Conservation (phyloP, 2,113 vertebrate species). For the Myotis brandtii region DNA sequence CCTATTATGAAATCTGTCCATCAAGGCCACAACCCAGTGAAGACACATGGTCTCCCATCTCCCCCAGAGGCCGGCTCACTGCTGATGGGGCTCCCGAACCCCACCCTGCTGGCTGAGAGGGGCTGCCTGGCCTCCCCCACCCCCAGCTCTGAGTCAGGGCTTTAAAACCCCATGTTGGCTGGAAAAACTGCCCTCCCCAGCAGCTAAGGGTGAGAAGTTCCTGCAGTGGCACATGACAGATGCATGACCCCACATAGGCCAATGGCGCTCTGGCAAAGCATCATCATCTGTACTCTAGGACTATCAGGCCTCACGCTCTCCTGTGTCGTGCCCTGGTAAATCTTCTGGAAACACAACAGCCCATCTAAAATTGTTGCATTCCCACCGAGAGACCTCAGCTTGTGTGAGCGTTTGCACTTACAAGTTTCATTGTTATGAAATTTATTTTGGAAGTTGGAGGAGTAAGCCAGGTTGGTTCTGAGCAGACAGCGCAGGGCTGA, state of each 20-base stretch:
- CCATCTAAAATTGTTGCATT: neutral
- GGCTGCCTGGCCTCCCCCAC: neutral
- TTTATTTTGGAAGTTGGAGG: conserved; percentile 30
- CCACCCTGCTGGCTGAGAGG: neutral
- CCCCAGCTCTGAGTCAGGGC: neutral
- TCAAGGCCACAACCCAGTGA: neutral
- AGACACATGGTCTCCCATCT: neutral
- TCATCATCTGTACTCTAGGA: neutral
- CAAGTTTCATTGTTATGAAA: neutral
- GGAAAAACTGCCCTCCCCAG: neutral
- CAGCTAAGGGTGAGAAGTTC: neutral
- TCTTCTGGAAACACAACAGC: neutral
- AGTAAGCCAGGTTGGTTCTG: neutral
- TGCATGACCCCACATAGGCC: neutral
- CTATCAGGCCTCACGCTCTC: neutral
- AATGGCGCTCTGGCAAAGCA: neutral
- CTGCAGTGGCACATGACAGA: neutral
- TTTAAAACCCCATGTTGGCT: neutral
- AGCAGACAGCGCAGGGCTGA: neutral
- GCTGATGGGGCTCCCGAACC: neutral
- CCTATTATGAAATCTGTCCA: neutral
- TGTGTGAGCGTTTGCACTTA: neutral
- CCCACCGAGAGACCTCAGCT: neutral
- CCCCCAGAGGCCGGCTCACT: neutral
- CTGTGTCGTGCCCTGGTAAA: neutral